These are phyloP conservation scores for Synaphobranchus kaupii DNA, from an alignment of 2,797 vertebrate genomes.

Conservation along the genomic window DNA sequence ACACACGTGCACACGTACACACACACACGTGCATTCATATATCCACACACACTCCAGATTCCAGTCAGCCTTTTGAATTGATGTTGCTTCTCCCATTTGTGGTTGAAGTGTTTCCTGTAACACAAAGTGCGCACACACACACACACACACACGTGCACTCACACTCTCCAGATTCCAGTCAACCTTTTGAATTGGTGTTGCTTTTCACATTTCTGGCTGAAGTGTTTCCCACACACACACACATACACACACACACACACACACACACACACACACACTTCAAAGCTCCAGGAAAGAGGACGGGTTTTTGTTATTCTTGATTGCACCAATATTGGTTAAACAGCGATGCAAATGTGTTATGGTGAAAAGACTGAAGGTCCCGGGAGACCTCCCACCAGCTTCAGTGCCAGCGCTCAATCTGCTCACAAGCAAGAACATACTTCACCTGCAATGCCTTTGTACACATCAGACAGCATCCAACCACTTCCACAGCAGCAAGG, in stretches of 20 bases:
- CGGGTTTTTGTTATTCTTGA: neutral
- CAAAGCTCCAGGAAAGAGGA: neutral
- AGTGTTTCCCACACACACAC: neutral
- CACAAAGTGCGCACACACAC: conserved; percentile 40
- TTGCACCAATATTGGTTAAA: conserved; percentile 9
- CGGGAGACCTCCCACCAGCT: neutral
- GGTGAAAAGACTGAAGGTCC: neutral
- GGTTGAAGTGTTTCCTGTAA: neutral
- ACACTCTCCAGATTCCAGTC: conserved; percentile 58
- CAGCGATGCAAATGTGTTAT: neutral
- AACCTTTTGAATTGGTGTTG: conserved; percentile 61
- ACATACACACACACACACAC: neutral
- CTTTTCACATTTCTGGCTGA: neutral
- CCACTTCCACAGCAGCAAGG: neutral
- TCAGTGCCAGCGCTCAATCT: neutral
- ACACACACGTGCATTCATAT: conserved; percentile 42
- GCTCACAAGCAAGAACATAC: neutral
- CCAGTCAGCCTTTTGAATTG: conserved; percentile 61
- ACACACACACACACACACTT: neutral
- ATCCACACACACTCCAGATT: conserved; percentile 55
- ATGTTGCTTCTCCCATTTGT: conserved; percentile 41
- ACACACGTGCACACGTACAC: conserved; percentile 23
- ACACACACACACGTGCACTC: conserved; percentile 45
- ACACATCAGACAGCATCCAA: neutral
- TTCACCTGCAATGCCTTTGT: neutral